These are phyloP conservation scores for Hyposoter didymator DNA, from an alignment of 2,888 invertebrate genomes.

Conservation along the genomic window DNA sequence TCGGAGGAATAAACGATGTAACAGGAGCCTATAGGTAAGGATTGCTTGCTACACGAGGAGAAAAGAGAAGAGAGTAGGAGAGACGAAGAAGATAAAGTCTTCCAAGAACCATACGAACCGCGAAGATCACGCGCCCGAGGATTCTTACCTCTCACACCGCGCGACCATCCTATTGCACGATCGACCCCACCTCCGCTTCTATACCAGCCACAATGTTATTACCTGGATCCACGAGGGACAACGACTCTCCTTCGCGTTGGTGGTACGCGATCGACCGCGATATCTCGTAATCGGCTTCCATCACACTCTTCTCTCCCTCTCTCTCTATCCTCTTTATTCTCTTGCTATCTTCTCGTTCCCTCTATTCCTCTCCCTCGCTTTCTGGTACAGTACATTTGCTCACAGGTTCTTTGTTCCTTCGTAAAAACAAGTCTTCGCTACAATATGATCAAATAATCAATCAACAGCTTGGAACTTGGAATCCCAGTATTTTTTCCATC, in stretches of 20 bases:
- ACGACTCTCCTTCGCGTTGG: conserved; percentile 50
- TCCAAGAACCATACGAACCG: conserved; percentile 51
- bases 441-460: conserved; percentile 28
- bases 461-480: not conserved
- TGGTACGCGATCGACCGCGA: conserved; percentile 58
- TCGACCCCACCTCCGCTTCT: conserved; percentile 33
- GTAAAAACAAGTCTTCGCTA: not conserved
- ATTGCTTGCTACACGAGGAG: conserved; percentile 36
- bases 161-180: conserved; percentile 53
- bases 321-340: not conserved
- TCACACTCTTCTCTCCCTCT: conserved; percentile 22
- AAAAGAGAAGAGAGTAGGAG: not conserved
- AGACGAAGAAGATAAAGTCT: conserved; percentile 29
- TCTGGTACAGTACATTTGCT: conserved; percentile 1
- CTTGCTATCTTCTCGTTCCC: not conserved
- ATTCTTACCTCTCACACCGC: conserved; percentile 50
- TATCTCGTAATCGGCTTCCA: conserved; percentile 59
- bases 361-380: conserved; percentile 18
- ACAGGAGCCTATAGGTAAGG: conserved; percentile 10
- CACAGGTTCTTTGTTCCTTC: conserved; percentile 31
- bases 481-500: not conserved
- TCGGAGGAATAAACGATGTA: conserved; percentile 33
- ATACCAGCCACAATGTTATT: conserved; percentile 52
- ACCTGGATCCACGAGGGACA: conserved; percentile 44
- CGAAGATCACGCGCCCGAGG: conserved; percentile 44